Evolutionary conservation across 2,113 vertebrate genomes (phyloP).

Genomic region (Sapajus apella): DNA sequence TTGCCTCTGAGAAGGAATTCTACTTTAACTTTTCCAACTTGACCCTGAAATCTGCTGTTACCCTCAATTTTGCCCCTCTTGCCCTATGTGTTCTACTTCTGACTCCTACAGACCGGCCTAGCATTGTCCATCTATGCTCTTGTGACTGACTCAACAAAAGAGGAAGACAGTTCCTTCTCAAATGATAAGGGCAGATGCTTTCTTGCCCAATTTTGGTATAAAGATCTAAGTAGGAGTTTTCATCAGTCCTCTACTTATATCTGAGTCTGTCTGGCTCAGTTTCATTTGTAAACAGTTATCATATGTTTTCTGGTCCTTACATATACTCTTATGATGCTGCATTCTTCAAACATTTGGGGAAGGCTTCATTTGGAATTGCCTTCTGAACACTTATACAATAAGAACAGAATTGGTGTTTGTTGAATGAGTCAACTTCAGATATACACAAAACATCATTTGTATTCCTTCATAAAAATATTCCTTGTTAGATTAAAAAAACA

Average conservation of each 20-base stretch:
- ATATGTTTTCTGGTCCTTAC: background rate
- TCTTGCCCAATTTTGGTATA: background rate
- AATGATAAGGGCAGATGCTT: accelerated
- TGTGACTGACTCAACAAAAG: background rate
- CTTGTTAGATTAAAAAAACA: background rate
- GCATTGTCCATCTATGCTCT: background rate
- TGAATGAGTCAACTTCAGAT: background rate
- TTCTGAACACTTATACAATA: background rate
- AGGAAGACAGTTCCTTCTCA: no score
- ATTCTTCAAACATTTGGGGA: background rate
- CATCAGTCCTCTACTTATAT: background rate
- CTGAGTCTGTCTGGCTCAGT: background rate
- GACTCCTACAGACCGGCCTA: background rate
- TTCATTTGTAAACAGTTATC: background rate
- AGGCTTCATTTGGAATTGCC: background rate
- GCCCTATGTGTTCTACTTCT: background rate
- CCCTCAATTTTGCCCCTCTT: background rate
- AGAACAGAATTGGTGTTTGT: background rate
- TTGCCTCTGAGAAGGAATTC: background rate
- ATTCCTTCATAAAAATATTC: background rate
- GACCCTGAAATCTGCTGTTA: background rate
- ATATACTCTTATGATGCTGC: background rate
- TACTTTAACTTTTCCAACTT: background rate
- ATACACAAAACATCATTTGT: background rate
- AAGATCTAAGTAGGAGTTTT: background rate